Percentiles rank a stretch among this genome's conserved stretches.
phyloP scores from a whole-genome alignment of 2,888 invertebrate genomes.

The Tyria jacobaeae region DNA sequence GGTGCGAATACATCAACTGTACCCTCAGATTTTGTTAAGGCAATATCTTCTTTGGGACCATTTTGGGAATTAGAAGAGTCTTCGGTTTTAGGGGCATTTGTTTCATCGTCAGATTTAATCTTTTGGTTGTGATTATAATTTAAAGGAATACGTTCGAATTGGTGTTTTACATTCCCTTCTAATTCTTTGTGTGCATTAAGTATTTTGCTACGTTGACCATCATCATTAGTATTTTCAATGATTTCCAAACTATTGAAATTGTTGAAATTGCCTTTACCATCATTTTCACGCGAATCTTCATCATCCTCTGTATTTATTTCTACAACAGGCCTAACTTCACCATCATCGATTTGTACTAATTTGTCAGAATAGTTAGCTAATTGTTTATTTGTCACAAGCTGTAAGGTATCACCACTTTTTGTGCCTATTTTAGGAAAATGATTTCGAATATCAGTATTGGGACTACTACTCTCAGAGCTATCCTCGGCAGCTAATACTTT shows the following conservation, averaged over 20 bases:
- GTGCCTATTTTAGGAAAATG: slow-evolving; percentile 34
- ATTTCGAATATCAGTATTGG: slow-evolving; percentile 46
- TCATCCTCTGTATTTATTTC: slow-evolving; percentile 70
- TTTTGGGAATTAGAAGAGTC: slow-evolving; percentile 23
- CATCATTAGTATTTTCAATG: slow-evolving; percentile 39
- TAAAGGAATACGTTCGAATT: slow-evolving; percentile 80
- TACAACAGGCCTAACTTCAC: slow-evolving; percentile 76
- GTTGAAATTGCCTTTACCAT: slow-evolving; percentile 46
- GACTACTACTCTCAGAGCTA: slow-evolving; percentile 47
- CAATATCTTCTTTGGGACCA: slow-evolving; percentile 39
- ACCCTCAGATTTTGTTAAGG: slow-evolving; percentile 55
- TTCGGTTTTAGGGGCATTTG: slow-evolving; percentile 21
- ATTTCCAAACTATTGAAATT: slow-evolving; percentile 60
- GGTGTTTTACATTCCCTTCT: slow-evolving; percentile 70
- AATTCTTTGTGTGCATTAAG: slow-evolving; percentile 34
- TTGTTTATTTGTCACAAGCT: slow-evolving; percentile 38
- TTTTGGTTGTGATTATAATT: slow-evolving; percentile 73
- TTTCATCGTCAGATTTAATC: slow-evolving; percentile 42
- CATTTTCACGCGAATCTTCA: slow-evolving; percentile 57
- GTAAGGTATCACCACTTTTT: slow-evolving; percentile 36
- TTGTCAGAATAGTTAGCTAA: slow-evolving; percentile 48
- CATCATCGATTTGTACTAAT: slow-evolving; percentile 67
- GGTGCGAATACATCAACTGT: slow-evolving; percentile 63
- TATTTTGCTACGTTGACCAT: slow-evolving; percentile 52
- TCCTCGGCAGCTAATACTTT: slow-evolving; percentile 58